Base-by-base conservation (phyloP, 2,797 vertebrate genomes). In the Catharus ustulatus region DNA sequence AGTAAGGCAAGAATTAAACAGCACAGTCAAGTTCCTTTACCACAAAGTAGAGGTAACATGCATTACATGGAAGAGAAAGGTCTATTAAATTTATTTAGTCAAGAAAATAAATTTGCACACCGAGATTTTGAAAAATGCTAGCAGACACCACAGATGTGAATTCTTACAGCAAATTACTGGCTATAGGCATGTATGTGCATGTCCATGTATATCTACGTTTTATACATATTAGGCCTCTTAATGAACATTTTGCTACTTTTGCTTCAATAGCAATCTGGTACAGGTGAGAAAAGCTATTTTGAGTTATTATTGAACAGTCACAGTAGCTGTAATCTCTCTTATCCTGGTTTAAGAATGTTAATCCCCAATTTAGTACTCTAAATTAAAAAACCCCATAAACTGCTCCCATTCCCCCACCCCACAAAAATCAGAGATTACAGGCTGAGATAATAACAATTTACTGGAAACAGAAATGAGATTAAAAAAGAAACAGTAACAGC, bases 51-150 rank as follows among this genome's bases (percentile, higher is more conserved):
- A 82, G 30, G 26, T 55, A 82, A 75, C 43, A 43, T 2, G 10
- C 14, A 23, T 26, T 81, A 64, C 38, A 62, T 4, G 6, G 27
- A 81, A 77, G 76, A 49, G 4, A 45, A 80, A 30, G 15, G 30
- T 42, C 79, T 26, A 43, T 1, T 36, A 10, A 61, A 82, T 76
- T 61, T 69, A 78, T 24, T 45, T 14, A 29, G 45, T 24, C 14
- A 75, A 67, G 21, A 72, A 61, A 75, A 38, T 43, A n/a, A 40
- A 42, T 0, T 11, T 11, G 27, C 13, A 77, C 0, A 0, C 10
- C 58, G 14, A 11, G 7, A 62, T 71, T 80, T 58, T 26, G 4
- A 58, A 62, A 79, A 89, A 72, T 27, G 29, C 11, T 82, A 67
- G n/a, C 13, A 81, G 34, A 68, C 18, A 46, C 11, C 8, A 32